These are phyloP conservation scores for Zootermopsis nevadensis DNA, from an alignment of 2,888 invertebrate species.

Conservation along the genomic window DNA sequence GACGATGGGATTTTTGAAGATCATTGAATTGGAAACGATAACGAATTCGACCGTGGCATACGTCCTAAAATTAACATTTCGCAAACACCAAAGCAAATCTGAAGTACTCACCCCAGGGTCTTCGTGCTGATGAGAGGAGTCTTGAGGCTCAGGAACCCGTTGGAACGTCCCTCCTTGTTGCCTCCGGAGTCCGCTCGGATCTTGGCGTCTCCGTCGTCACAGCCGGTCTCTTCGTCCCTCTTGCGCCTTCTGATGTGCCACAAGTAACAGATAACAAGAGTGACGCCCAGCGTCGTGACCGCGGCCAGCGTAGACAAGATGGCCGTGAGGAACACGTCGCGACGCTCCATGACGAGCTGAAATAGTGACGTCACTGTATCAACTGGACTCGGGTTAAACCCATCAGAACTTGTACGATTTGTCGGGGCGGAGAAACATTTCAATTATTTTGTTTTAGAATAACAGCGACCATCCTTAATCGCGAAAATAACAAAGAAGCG, in stretches of 20 bases:
- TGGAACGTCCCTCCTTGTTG: conserved; percentile 67
- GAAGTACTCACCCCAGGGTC: conserved; percentile 76
- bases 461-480: too few species aligned
- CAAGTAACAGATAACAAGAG: conserved; percentile 68
- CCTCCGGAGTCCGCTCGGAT: conserved; percentile 59
- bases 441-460: too few species aligned
- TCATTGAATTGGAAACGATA: too few species aligned
- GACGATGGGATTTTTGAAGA: too few species aligned
- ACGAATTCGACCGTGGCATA: too few species aligned
- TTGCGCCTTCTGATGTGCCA: conserved; percentile 69
- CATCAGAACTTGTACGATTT: too few species aligned
- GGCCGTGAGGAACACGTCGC: conserved; percentile 73
- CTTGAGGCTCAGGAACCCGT: conserved; percentile 77
- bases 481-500: too few species aligned
- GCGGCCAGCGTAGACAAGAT: conserved; percentile 73
- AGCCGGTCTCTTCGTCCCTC: conserved; percentile 68
- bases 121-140: conserved; percentile 81
- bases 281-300: conserved; percentile 69
- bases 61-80: too few species aligned
- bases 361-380: conserved; percentile 1
- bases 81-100: too few species aligned
- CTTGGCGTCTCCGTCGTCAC: conserved; percentile 62
- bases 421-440: too few species aligned
- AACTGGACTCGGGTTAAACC: too few species aligned
- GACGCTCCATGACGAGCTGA: conserved; percentile 73